Percentiles rank a stretch among this genome's conserved stretches.
Conservation (phyloP, 2,113 vertebrate genomes). For the Odocoileus hemionus region DNA sequence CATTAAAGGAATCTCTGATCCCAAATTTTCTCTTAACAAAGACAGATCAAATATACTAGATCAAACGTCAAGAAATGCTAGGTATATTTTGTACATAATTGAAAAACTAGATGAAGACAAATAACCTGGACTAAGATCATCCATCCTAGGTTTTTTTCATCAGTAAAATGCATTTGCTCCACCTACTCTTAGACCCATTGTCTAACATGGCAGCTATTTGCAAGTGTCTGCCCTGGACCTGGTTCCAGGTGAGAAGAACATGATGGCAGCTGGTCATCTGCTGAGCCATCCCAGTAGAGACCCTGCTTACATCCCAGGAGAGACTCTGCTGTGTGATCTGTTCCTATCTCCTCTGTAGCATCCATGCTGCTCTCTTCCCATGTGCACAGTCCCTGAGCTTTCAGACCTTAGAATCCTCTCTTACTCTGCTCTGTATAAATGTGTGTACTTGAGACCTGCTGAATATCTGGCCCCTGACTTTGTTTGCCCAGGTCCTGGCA, state of each 20-base stretch:
- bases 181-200: background rate
- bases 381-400: background rate
- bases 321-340: background rate
- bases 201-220: background rate
- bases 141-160: background rate
- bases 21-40: conserved; percentile 59
- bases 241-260: background rate
- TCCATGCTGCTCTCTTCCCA: background rate
- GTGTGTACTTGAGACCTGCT: background rate
- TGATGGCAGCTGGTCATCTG: background rate
- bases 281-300: background rate
- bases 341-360: background rate
- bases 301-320: background rate
- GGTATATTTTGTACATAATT: conserved; percentile 9
- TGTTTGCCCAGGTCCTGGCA: background rate
- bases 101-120: conserved; percentile 59
- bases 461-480: background rate
- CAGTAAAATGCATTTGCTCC: background rate
- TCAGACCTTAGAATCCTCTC: background rate
- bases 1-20: background rate
- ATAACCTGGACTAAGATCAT: background rate
- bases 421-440: background rate
- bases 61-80: conserved; percentile 23
- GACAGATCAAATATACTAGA: conserved; percentile 41
- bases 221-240: background rate